Evolutionary conservation across 2,888 invertebrate genomes (phyloP).

Genomic region (Entomobrya proxima): DNA sequence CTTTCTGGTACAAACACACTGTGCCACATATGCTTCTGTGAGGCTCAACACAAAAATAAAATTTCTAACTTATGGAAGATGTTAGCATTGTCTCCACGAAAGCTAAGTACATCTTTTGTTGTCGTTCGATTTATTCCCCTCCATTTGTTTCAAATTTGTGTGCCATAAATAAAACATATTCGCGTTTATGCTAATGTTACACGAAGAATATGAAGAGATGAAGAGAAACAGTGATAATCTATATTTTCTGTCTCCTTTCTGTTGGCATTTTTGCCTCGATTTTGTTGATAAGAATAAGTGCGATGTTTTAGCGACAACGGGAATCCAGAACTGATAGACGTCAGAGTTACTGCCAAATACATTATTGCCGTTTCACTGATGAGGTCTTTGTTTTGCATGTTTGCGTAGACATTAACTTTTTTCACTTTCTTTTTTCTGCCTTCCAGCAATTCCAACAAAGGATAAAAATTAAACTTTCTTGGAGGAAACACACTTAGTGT

Average conservation of each 20-base stretch:
- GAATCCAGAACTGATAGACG: not conserved
- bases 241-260: conserved; percentile 33
- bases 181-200: conserved; percentile 35
- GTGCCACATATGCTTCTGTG: conserved; percentile 27
- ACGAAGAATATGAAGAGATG: not conserved
- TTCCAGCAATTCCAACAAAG: not conserved
- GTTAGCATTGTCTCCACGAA: conserved; percentile 35
- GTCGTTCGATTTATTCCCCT: not conserved
- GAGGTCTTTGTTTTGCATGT: too few relatives aligned
- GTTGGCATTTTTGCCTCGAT: conserved; percentile 19
- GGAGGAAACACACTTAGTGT: conserved; percentile 7
- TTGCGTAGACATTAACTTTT: too few relatives aligned
- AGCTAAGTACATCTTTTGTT: conserved; percentile 13
- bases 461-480: conserved; percentile 31
- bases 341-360: too few relatives aligned
- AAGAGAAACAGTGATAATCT: conserved; percentile 11
- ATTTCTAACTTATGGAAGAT: not conserved
- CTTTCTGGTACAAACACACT: conserved; percentile 7
- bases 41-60: not conserved
- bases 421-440: not conserved
- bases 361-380: too few relatives aligned
- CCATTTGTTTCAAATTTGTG: conserved; percentile 35
- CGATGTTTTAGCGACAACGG: not conserved
- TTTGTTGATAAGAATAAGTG: conserved; percentile 14
- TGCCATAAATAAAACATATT: conserved; percentile 53